phyloP scores from a whole-genome alignment of 2,113 vertebrate species.

The Laterallus jamaicensis region DNA sequence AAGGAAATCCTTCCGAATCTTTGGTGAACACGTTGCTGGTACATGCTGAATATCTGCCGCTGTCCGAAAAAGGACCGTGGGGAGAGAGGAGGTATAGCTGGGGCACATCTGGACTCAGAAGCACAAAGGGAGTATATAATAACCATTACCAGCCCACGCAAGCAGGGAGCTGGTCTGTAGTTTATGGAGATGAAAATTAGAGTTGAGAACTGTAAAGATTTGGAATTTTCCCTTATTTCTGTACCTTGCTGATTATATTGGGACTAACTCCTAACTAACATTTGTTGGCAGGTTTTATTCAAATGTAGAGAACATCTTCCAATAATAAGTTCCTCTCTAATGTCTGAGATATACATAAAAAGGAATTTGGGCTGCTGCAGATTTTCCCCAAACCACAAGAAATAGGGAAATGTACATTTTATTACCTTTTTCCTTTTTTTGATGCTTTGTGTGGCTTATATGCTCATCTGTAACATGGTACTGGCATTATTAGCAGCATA shows the following conservation, averaged over 20 bases:
- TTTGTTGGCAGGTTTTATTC: not conserved
- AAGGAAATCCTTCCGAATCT: not conserved
- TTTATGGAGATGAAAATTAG: not conserved
- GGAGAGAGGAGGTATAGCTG: not conserved
- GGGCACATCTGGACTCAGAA: not conserved
- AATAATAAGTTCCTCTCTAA: not conserved
- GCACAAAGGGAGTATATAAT: not conserved
- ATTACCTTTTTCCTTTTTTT: not conserved
- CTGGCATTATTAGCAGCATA: slow-evolving; percentile 65
- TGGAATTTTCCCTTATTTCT: not conserved
- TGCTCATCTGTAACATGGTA: slow-evolving; percentile 8
- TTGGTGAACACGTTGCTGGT: not conserved
- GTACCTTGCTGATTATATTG: not conserved
- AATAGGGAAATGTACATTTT: not conserved
- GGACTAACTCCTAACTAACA: not conserved
- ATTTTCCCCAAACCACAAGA: not conserved
- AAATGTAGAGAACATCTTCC: not conserved
- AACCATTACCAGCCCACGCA: not conserved
- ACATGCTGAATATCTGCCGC: not conserved
- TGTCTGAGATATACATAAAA: not conserved
- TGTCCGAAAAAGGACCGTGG: not conserved
- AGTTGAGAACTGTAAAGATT: not conserved
- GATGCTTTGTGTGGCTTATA: not conserved
- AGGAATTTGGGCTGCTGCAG: not conserved
- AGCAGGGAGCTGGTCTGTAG: not conserved